Evolutionary conservation across 2,888 invertebrate species (phyloP).

Genomic region (Hypsopygia costalis): DNA sequence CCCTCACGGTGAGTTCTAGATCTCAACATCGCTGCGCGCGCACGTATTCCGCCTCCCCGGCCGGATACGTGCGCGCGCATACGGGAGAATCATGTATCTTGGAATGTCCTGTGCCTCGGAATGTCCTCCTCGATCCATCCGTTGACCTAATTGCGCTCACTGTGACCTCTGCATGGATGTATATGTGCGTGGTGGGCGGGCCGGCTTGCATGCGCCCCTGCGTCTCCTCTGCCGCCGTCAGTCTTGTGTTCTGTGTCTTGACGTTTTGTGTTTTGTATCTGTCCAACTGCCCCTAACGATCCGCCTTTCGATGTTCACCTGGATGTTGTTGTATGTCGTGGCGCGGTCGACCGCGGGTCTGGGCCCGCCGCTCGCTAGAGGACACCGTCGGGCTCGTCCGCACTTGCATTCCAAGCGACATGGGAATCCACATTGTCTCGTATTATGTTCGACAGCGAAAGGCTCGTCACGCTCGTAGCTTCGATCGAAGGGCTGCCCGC

Average conservation of each 20-base stretch:
- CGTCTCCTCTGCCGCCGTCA: constrained; percentile 52
- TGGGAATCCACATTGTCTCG: constrained; percentile 69
- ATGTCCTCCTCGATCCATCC: constrained; percentile 78
- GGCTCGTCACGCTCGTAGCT: constrained; percentile 33
- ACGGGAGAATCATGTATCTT: constrained; percentile 82
- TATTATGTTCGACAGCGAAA: constrained; percentile 42
- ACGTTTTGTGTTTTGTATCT: constrained; percentile 74
- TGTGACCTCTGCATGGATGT: constrained; percentile 73
- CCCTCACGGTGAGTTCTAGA: constrained; percentile 77
- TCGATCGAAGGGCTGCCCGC: constrained; percentile 25
- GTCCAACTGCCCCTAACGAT: constrained; percentile 51
- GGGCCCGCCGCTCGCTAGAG: constrained; percentile 43
- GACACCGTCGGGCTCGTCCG: constrained; percentile 57
- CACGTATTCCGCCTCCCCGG: constrained; percentile 43
- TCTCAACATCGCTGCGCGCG: constrained; percentile 80
- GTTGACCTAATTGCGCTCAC: constrained; percentile 66
- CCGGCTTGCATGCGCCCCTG: constrained; percentile 67
- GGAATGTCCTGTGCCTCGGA: constrained; percentile 82
- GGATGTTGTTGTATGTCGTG: constrained; percentile 55
- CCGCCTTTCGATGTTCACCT: constrained; percentile 56
- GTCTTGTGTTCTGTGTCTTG: constrained; percentile 78
- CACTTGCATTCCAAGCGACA: constrained; percentile 81
- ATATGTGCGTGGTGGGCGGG: constrained; percentile 57
- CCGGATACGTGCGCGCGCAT: constrained; percentile 65
- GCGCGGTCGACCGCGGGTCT: constrained; percentile 38